Evolutionary conservation across 2,797 vertebrate genomes (phyloP).

Genomic region (Aphelocoma californica): DNA sequence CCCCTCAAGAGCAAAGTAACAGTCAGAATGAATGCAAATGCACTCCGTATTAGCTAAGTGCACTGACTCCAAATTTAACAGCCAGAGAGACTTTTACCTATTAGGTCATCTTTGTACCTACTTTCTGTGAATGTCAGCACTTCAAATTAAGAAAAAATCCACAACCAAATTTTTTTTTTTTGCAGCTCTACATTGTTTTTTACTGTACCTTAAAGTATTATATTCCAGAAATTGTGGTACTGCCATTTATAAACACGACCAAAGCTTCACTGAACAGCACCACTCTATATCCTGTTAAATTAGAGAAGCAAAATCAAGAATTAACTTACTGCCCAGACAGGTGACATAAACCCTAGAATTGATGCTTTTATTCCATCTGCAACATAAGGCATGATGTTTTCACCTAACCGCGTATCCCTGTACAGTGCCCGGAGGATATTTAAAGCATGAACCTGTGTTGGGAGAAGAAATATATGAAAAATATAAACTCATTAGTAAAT

Average conservation of each 20-base stretch:
- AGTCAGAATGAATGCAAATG: neutral
- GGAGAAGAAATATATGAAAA: neutral
- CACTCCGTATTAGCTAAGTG: neutral
- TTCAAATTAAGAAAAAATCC: neutral
- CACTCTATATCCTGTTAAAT: neutral
- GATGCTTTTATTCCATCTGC: constrained; percentile 91
- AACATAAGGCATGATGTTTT: constrained; percentile 91
- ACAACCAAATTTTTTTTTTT: neutral
- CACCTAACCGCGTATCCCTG: constrained; percentile 90
- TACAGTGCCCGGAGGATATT: constrained; percentile 94
- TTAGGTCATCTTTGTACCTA: neutral
- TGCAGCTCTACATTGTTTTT: neutral
- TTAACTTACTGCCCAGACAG: constrained; percentile 94
- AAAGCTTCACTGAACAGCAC: neutral
- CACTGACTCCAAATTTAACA: neutral
- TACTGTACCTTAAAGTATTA: neutral
- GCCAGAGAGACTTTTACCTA: neutral
- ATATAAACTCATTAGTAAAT: neutral
- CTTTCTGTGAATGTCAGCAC: neutral
- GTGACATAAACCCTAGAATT: constrained; percentile 91
- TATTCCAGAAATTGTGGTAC: neutral
- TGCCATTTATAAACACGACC: neutral
- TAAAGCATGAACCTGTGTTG: constrained; percentile 88
- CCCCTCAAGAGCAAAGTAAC: neutral
- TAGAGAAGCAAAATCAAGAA: neutral